Evolutionary conservation across 2,797 vertebrate species (phyloP), one percentile per base, ranked within the genome.

Genomic region (Thalassophryne amazonica): DNA sequence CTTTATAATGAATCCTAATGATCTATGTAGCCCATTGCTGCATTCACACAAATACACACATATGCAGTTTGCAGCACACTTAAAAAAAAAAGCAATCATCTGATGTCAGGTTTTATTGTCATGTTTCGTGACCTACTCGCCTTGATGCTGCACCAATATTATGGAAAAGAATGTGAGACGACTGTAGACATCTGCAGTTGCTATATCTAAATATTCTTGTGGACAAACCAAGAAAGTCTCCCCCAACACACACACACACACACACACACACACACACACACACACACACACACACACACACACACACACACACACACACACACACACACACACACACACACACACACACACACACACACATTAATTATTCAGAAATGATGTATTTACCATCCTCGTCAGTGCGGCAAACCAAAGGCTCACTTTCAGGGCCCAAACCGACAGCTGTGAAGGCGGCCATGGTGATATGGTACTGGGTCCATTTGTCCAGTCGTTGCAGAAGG

Each of bases 401-500:
- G 73, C 96, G 93, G 89, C 95, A 85, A 78, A 91, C 39, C 47
- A 97, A 81, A 14, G 94, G 91, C 83, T 92, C 91, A 76, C 95
- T 98, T 88, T 95, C 93, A 2, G 97, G 96, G 68, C 97, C 96
- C 1, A 90, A 83, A 51, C 97, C 97, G 61, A 95, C 83, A 78
- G 83, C 86, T 42, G 95, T 99, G 77, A 89, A 90, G 45, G 97
- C 97, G 18, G 93, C 91, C 38, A 97, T 86, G 1, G 92, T 93
- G 87, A 99, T 81, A 48, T 76, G 91, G 78, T 99, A 98, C 76
- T 93, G 88, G 11, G 95, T 98, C 97, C 97, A 99, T 87, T 99
- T 99, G 82, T 97, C 94, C 90, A 99, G 71, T 16, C 90, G 78
- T 70, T 96, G 91, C 84, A 99, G 92, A 22, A 90, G 84, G 84